These are phyloP conservation scores for Tethea ocularis DNA, from an alignment of 2,888 invertebrate species.

Conservation along the genomic window DNA sequence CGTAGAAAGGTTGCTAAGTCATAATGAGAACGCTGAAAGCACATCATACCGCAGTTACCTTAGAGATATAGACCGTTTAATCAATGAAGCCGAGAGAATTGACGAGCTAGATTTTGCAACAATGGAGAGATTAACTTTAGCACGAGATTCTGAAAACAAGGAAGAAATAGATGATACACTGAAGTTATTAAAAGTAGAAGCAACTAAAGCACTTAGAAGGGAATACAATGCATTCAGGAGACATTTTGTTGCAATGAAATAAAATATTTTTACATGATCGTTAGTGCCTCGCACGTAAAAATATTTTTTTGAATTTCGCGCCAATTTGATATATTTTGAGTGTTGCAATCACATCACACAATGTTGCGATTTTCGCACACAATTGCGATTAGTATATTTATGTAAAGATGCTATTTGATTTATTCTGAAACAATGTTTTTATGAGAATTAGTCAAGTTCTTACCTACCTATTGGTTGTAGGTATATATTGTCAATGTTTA, in stretches of 20 bases:
- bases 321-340: not conserved
- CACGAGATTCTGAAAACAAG: conserved; percentile 61
- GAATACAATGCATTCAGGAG: conserved; percentile 69
- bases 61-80: conserved; percentile 58
- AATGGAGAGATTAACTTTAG: conserved; percentile 65
- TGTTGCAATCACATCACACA: not conserved
- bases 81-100: conserved; percentile 69
- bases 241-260: conserved; percentile 58
- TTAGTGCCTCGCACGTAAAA: not conserved
- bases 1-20: conserved; percentile 61
- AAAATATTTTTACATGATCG: conserved; percentile 20
- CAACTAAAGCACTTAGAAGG: conserved; percentile 66
- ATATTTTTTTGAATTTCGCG: conserved; percentile 1
- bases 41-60: conserved; percentile 57
- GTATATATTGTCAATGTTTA: too few species aligned
- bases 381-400: not conserved
- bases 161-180: conserved; percentile 63
- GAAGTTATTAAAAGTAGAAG: conserved; percentile 64
- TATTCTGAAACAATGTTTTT: not conserved
- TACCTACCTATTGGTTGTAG: not conserved
- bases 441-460: too few species aligned
- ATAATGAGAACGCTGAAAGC: conserved; percentile 60
- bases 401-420: not conserved
- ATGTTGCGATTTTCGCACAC: not conserved
- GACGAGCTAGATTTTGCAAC: conserved; percentile 74